Conservation (phyloP, 2,888 invertebrate genomes). For the Patella depressa region DNA sequence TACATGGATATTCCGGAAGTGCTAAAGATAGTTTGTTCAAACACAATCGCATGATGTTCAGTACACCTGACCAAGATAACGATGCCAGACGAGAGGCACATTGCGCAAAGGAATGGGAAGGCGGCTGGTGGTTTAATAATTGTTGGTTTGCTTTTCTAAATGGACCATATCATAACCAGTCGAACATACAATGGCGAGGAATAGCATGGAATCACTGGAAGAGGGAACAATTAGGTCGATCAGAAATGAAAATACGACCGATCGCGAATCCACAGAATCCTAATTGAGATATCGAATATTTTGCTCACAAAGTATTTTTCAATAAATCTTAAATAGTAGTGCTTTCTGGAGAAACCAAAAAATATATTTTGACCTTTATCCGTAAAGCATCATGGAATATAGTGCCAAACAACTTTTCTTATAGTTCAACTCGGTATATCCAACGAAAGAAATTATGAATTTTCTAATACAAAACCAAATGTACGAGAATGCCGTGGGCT, state of each 20-base stretch:
- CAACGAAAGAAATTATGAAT: no score
- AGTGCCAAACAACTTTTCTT: no score
- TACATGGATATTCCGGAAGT: slow-evolving; percentile 75
- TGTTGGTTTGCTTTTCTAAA: slow-evolving; percentile 95
- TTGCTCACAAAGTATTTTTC: no score
- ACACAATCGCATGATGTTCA: slow-evolving; percentile 92
- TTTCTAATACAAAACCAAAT: no score
- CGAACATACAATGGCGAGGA: slow-evolving; percentile 60
- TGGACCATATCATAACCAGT: slow-evolving; percentile 82
- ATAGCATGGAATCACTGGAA: slow-evolving; percentile 71
- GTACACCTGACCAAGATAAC: slow-evolving; percentile 88
- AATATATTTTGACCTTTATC: no score
- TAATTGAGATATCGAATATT: no score
- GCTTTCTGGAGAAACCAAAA: no score
- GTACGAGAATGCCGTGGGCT: no score
- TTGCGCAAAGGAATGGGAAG: slow-evolving; percentile 93
- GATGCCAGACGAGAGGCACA: slow-evolving; percentile 85
- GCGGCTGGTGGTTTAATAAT: slow-evolving; percentile 97
- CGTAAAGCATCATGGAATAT: no score
- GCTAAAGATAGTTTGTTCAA: slow-evolving; percentile 91
- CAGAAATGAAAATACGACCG: slow-evolving; percentile 71
- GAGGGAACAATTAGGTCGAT: slow-evolving; percentile 63
- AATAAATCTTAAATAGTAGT: no score
- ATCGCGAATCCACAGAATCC: neutral
- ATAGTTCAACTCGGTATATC: no score